Percentiles rank a stretch among this genome's conserved stretches.
phyloP scores from a whole-genome alignment of 2,888 invertebrate species.

The Rhorus exstirpatorius region DNA sequence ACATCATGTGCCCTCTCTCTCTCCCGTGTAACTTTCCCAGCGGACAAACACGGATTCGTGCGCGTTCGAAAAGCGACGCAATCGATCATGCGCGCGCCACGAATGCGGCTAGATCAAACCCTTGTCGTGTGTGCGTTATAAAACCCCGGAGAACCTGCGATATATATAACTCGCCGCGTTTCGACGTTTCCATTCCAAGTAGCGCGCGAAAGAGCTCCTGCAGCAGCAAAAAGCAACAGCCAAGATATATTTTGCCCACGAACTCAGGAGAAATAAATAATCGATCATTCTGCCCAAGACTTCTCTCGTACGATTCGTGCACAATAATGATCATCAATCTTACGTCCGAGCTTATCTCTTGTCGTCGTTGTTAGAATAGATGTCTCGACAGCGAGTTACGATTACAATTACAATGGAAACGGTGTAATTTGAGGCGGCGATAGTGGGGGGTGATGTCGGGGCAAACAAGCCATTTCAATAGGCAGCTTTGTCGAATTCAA shows the following conservation, averaged over 20 bases:
- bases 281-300: conserved; percentile 46
- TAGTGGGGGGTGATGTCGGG: background rate
- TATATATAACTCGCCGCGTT: conserved; percentile 31
- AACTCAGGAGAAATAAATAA: conserved; percentile 41
- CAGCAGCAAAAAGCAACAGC: conserved; percentile 30
- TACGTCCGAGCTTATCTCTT: conserved; percentile 37
- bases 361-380: conserved; percentile 52
- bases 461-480: conserved; percentile 35
- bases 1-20: conserved; percentile 16
- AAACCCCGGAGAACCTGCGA: conserved; percentile 9
- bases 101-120: conserved; percentile 50
- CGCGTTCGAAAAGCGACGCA: conserved; percentile 48
- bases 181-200: conserved; percentile 44
- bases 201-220: conserved; percentile 31
- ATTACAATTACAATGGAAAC: conserved; percentile 53
- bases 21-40: conserved; percentile 29
- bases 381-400: conserved; percentile 38
- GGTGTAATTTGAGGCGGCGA: background rate
- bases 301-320: conserved; percentile 20
- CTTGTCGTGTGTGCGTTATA: conserved; percentile 20
- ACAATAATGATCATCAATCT: conserved; percentile 54
- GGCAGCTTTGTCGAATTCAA: conserved; percentile 2
- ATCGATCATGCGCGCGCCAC: conserved; percentile 65
- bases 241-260: conserved; percentile 11
- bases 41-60: conserved; percentile 32